Conservation (phyloP, 2,888 invertebrate genomes). For the Brachyptera risi region DNA sequence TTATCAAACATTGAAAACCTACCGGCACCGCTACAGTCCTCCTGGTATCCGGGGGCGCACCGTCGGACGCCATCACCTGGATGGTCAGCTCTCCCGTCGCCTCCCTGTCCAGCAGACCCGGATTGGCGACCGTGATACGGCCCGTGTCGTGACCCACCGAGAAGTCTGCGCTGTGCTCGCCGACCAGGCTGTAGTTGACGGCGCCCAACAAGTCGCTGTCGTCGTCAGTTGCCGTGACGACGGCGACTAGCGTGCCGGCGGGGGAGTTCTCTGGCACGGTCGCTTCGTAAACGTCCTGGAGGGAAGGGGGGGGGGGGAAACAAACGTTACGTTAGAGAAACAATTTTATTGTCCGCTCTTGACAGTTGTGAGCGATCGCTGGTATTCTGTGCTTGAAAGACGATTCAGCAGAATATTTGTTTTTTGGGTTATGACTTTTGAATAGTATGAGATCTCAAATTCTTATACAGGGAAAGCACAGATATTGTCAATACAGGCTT, state of each 20-base stretch:
- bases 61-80: constrained; percentile 76
- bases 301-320: too few species aligned
- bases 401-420: too few species aligned
- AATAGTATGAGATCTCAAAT: too few species aligned
- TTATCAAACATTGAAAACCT: too few species aligned
- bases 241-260: constrained; percentile 65
- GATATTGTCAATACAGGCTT: too few species aligned
- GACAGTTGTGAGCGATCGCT: too few species aligned
- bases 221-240: constrained; percentile 70
- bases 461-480: too few species aligned
- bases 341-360: too few species aligned
- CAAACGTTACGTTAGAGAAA: not conserved
- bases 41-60: constrained; percentile 64
- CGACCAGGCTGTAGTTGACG: constrained; percentile 71
- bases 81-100: constrained; percentile 63
- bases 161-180: constrained; percentile 70
- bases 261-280: constrained; percentile 72
- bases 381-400: too few species aligned
- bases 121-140: constrained; percentile 67
- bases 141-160: constrained; percentile 67
- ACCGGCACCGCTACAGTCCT: constrained; percentile 73
- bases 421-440: too few species aligned
- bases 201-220: constrained; percentile 77
- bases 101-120: constrained; percentile 75
- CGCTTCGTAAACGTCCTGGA: constrained; percentile 57